phyloP scores from a whole-genome alignment of 2,113 vertebrate genomes.

The Leiothrix lutea region DNA sequence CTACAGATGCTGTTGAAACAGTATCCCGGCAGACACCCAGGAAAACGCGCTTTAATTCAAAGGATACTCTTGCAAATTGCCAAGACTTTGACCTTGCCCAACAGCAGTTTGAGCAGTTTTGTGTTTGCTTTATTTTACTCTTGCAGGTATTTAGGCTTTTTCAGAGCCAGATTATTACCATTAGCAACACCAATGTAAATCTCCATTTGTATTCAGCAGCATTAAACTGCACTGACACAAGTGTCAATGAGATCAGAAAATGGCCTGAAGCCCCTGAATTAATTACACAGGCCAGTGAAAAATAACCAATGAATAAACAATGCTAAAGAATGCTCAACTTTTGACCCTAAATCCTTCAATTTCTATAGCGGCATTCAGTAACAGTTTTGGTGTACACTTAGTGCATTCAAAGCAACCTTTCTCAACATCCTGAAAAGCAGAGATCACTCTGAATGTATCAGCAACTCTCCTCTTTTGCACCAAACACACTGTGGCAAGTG shows the following conservation, averaged over 20 bases:
- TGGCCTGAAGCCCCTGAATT: constrained; percentile 52
- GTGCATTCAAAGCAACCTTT: constrained; percentile 44
- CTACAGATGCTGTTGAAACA: neutral
- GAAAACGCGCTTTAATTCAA: neutral
- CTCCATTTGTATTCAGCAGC: constrained; percentile 28
- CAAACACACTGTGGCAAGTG: neutral
- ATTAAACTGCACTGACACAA: constrained; percentile 2
- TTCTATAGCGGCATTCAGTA: constrained; percentile 14
- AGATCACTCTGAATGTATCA: neutral
- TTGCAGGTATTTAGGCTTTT: constrained; percentile 26
- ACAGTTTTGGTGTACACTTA: constrained; percentile 27
- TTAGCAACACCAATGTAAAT: constrained; percentile 14
- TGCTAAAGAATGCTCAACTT: constrained; percentile 48
- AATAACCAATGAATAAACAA: constrained; percentile 21
- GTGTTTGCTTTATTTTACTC: constrained; percentile 24
- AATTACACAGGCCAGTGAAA: constrained; percentile 39
- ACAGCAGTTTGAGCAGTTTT: neutral
- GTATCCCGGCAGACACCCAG: neutral
- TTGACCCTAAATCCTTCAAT: constrained; percentile 32
- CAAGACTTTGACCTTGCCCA: neutral
- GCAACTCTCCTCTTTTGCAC: neutral
- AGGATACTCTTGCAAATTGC: neutral
- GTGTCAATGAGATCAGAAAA: constrained; percentile 63
- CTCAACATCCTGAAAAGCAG: constrained; percentile 34
- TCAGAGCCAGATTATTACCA: constrained; percentile 14